A percentile compares a stretch with the other conserved stretches of the same genome.
phyloP scores from a whole-genome alignment of 2,888 invertebrate species.

The Sinohyriopsis cumingii region DNA sequence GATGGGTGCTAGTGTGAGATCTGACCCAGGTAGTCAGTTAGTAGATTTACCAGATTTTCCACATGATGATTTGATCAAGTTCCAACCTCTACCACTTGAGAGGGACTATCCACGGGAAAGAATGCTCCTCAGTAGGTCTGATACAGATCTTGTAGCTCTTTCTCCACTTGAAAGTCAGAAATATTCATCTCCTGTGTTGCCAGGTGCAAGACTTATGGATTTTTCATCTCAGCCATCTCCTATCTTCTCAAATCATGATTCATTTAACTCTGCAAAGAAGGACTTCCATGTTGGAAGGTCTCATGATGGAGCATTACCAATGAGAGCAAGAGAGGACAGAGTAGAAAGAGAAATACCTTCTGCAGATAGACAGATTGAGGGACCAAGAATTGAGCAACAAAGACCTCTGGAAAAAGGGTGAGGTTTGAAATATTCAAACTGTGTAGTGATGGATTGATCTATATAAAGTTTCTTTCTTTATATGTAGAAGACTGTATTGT shows the following conservation, averaged over 20 bases:
- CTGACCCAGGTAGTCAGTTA: constrained; percentile 40
- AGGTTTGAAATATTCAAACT: no score
- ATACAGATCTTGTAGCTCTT: constrained; percentile 40
- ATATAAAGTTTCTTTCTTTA: no score
- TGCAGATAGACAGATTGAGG: no score
- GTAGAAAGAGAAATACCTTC: no score
- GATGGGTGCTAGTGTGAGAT: constrained; percentile 32
- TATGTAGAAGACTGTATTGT: no score
- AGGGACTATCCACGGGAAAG: constrained; percentile 31
- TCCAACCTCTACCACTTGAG: constrained; percentile 27
- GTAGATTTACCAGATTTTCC: constrained; percentile 13
- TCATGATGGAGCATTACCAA: no score
- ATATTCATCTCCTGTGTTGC: constrained; percentile 46
- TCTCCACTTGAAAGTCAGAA: constrained; percentile 36
- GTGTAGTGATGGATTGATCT: no score
- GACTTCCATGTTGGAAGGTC: no score
- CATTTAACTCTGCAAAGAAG: constrained; percentile 7
- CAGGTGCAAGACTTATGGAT: constrained; percentile 41
- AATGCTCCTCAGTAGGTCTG: constrained; percentile 35
- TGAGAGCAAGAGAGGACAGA: no score
- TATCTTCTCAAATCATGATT: constrained; percentile 40
- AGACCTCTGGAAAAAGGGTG: no score
- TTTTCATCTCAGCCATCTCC: constrained; percentile 50
- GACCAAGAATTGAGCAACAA: no score
- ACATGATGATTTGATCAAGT: constrained; percentile 16